These are phyloP conservation scores for Epirrita christyi DNA, from an alignment of 2,888 invertebrate species.

Conservation along the genomic window DNA sequence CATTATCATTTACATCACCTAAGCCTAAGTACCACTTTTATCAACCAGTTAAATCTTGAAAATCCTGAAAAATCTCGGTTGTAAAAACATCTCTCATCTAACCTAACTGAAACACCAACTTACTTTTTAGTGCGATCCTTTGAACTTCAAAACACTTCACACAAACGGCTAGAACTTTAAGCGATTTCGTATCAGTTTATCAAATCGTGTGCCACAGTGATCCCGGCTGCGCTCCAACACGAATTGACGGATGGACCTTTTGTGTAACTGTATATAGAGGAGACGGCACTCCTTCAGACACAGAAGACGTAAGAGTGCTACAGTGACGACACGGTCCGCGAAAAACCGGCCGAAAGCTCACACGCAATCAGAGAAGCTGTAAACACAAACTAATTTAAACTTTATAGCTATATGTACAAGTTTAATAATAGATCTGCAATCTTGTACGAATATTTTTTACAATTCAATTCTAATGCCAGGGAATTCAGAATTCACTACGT, in stretches of 20 bases:
- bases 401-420: slow-evolving; percentile 2
- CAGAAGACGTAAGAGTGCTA: slow-evolving; percentile 37
- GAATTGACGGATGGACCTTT: slow-evolving; percentile 50
- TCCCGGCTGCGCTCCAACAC: slow-evolving; percentile 61
- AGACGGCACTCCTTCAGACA: slow-evolving; percentile 39
- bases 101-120: slow-evolving; percentile 45
- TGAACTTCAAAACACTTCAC: slow-evolving; percentile 28
- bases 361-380: slow-evolving; percentile 27
- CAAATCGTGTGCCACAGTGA: slow-evolving; percentile 52
- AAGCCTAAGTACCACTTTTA: no score
- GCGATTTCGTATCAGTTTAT: slow-evolving; percentile 24
- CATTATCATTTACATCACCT: no score
- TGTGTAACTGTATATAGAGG: slow-evolving; percentile 48
- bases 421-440: slow-evolving; percentile 1
- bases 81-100: no score
- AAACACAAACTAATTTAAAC: slow-evolving; percentile 20
- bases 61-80: no score
- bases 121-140: slow-evolving; percentile 51
- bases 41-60: no score
- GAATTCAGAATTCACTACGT: slow-evolving; percentile 2
- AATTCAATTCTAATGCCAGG: slow-evolving; percentile 7
- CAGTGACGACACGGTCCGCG: slow-evolving; percentile 33
- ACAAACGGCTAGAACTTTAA: slow-evolving; percentile 47
- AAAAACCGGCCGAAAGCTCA: slow-evolving; percentile 46
- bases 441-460: slow-evolving; percentile 14